Evolutionary conservation across 1,140 invertebrate species (phyloP), one percentile per base, ranked within the genome.

Genomic region (Drosophila oshimai): DNA sequence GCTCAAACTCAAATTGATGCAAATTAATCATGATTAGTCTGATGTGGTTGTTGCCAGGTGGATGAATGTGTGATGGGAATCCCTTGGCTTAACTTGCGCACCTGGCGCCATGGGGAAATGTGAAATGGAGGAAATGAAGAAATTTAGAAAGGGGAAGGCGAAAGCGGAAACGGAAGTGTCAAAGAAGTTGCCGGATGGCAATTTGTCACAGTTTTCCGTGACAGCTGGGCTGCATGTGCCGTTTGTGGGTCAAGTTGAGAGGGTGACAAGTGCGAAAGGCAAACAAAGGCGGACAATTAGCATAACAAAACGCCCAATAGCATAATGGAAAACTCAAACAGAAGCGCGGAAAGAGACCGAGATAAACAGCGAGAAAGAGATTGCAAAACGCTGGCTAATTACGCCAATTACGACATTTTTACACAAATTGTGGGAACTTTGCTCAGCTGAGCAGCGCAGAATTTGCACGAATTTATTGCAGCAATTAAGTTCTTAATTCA

Each of bases 21-120:
- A 86, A 86, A 87, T 86, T 86, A 87, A 86, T 86, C 80, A 86
- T 86, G 80, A 86, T 86, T 86, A 86, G 72, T 47, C 45, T 41
- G 50, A 42, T 54, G 41, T 9, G 55, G 34, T 42, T 41, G 44
- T 53, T 71, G 44, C 49, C 46, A 45, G 42, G 57, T 46, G 50
- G 47, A 62, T 49, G 42, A 24, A 41, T 64, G 58, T 36, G 29
- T 13, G 62, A 33, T 12, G 64, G 42, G 39, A 64, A 29, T 55
- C 28, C 33, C 46, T 39, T 20, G n/a, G n/a, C n/a, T n/a, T n/a
- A n/a, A n/a, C n/a, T n/a, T n/a, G 7, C 42, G 20, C 74, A 83
- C 79, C 79, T 77, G 79, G 53, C 69, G 62, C 26, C 13, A 7
- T 15, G 45, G 15, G 17, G 7, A 15, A 10, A 39, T 39, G 31